Percentiles rank a stretch among this genome's conserved stretches.
phyloP scores from a whole-genome alignment of 2,888 invertebrate species.

The Campopleginae sp. region DNA sequence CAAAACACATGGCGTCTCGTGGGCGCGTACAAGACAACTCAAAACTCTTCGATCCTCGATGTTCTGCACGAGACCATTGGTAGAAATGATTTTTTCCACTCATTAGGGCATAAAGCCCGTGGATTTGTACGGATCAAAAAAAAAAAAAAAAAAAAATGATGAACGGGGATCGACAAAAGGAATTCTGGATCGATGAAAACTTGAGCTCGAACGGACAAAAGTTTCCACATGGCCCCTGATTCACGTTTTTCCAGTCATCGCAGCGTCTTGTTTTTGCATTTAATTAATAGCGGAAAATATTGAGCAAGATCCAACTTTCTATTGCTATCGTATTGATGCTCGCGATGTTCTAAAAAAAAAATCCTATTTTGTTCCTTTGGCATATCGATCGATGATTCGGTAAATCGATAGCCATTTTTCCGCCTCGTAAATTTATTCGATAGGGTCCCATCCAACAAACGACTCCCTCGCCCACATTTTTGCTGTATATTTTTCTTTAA shows the following conservation, averaged over 20 bases:
- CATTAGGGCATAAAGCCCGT: slow-evolving; percentile 17
- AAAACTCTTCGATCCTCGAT: slow-evolving; percentile 45
- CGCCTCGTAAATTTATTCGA: slow-evolving; percentile 59
- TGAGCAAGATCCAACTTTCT: slow-evolving; percentile 20
- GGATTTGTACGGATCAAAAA: slow-evolving; percentile 40
- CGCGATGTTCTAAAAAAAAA: slow-evolving; percentile 29
- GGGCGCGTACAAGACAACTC: slow-evolving; percentile 63
- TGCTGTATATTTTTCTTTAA: slow-evolving; percentile 25
- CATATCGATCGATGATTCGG: slow-evolving; percentile 49
- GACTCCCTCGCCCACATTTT: slow-evolving; percentile 15
- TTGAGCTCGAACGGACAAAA: slow-evolving; percentile 41
- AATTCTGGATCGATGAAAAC: slow-evolving; percentile 38
- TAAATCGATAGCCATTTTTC: slow-evolving; percentile 57
- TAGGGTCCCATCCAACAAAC: slow-evolving; percentile 20
- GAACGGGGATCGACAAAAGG: slow-evolving; percentile 21
- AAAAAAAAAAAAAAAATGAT: slow-evolving; percentile 28
- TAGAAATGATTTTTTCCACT: slow-evolving; percentile 49
- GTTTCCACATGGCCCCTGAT: slow-evolving; percentile 18
- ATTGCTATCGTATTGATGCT: slow-evolving; percentile 28
- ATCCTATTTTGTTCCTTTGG: neutral
- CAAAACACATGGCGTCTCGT: slow-evolving; percentile 77
- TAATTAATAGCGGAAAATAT: slow-evolving; percentile 55
- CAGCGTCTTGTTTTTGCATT: slow-evolving; percentile 32
- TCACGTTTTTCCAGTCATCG: slow-evolving; percentile 47
- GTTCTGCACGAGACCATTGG: slow-evolving; percentile 23